Percentiles rank a stretch among this genome's conserved stretches.
Conservation (phyloP, 1,140 invertebrate genomes). For the Zaprionus tsacasi region DNA sequence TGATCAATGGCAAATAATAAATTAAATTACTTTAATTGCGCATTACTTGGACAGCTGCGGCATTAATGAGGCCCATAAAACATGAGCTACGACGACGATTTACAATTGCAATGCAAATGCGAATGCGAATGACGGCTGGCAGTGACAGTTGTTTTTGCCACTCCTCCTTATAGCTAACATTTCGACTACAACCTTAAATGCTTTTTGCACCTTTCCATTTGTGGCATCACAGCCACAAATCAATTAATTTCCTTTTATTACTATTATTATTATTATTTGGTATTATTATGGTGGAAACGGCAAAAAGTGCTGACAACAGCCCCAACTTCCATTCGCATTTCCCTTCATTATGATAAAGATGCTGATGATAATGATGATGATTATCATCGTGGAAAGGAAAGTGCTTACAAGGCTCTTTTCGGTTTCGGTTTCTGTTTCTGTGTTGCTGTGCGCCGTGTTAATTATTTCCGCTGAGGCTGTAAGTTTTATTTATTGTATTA, state of each 20-base stretch:
- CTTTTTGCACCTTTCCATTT: slow-evolving; percentile 13
- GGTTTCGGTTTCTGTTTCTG: not conserved
- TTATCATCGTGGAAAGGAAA: slow-evolving; percentile 47
- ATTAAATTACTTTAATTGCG: slow-evolving; percentile 79
- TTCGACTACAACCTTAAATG: slow-evolving; percentile 41
- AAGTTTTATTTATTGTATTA: slow-evolving; percentile 70
- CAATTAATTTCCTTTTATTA: slow-evolving; percentile 66
- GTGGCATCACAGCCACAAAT: slow-evolving; percentile 57
- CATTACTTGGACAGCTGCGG: slow-evolving; percentile 58
- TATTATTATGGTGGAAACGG: slow-evolving; percentile 32
- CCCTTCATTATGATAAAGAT: slow-evolving; percentile 15
- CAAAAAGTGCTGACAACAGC: slow-evolving; percentile 65
- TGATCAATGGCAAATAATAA: slow-evolving; percentile 82
- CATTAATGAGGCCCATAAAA: slow-evolving; percentile 61
- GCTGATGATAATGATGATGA: slow-evolving; percentile 17
- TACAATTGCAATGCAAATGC: slow-evolving; percentile 59
- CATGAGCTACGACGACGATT: slow-evolving; percentile 66
- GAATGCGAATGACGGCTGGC: slow-evolving; percentile 55
- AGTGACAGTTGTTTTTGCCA: slow-evolving; percentile 52
- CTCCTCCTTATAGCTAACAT: slow-evolving; percentile 1
- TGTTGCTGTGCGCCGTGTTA: slow-evolving; percentile 58
- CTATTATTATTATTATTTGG: slow-evolving; percentile 53
- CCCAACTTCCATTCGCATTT: slow-evolving; percentile 11
- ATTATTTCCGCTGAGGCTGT: slow-evolving; percentile 68
- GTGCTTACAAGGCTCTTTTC: slow-evolving; percentile 61